Percentiles rank a stretch among this genome's conserved stretches.
Evolutionary conservation across 2,797 vertebrate species (phyloP).

Genomic region (Anas flavirostris): DNA sequence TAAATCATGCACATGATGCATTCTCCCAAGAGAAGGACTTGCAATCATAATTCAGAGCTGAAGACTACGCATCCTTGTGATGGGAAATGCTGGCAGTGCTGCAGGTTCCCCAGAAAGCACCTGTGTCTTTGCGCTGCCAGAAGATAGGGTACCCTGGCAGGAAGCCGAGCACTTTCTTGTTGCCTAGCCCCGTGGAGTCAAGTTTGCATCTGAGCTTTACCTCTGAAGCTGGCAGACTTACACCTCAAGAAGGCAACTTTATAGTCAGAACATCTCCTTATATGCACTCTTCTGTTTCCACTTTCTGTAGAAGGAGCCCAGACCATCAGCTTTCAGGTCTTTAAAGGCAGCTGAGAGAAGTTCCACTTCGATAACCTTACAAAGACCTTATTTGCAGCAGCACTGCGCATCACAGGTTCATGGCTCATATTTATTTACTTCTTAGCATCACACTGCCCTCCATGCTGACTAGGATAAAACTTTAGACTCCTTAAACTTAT

Average conservation of each 20-base stretch:
- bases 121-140: neutral
- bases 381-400: neutral
- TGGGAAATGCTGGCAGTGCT: neutral
- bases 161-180: neutral
- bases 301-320: neutral
- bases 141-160: neutral
- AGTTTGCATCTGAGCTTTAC: rapidly evolving
- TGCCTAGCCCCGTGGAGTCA: neutral
- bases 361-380: neutral
- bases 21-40: neutral
- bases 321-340: neutral
- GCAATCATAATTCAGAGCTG: neutral
- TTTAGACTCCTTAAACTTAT: neutral
- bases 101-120: neutral
- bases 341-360: neutral
- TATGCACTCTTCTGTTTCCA: neutral
- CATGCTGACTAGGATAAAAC: neutral
- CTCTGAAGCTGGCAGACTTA: neutral
- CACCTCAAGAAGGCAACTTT: neutral
- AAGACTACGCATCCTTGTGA: neutral
- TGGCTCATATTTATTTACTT: neutral
- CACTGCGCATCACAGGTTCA: neutral
- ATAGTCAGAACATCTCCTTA: neutral
- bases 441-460: neutral
- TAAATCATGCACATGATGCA: neutral